Base-by-base conservation (phyloP, 2,113 vertebrate species). In the Jaculus jaculus region DNA sequence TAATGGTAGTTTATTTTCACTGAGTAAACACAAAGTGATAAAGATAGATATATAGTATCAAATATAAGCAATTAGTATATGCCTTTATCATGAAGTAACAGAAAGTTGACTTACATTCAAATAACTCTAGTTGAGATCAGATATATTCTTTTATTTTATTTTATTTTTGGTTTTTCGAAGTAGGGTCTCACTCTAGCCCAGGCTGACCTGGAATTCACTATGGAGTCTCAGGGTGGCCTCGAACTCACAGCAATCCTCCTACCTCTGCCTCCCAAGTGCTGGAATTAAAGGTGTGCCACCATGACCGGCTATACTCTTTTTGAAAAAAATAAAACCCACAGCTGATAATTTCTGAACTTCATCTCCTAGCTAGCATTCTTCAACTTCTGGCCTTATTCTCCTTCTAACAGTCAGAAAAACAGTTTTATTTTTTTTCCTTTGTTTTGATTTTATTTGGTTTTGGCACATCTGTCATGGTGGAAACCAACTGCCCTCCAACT, bases 1-100 rank as follows among this genome's bases (percentile, higher is more conserved):
- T 91, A 97, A 95, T 61, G 85, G 78, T 89, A 96, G 89, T 93
- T 92, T 96, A 69, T 97, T 97, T 34, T 73, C 79, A 90, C 37
- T 47, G 73, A n/a, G 92, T 54, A 96, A 94, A 92, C 23, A 68
- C n/a, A 63, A 80, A 6, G 34, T 78, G 84, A 66, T 71, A 95
- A 13, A 80, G 47, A 61, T 60, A 61, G 91, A 0, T 3, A 24
- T 20, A 0, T 11, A 0, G 0, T 87, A 84, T 82, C 71, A 96
- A 83, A 47, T 89, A 18, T 28, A 68, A 54, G 23, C 54, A 94
- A 60, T 47, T 51, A 83, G 77, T 37, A 30, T 16, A 92, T 18
- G 94, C n/a, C 96, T 92, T 87, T 13, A 95, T 77, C 94, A 92
- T 94, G 93, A 94, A 93, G 61, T 92, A 63, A 90, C 78, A 89